A percentile compares a stretch with the other conserved stretches of the same genome.
Conservation (phyloP, 2,888 invertebrate species). For the Rhopalosiphum nymphaeae region DNA sequence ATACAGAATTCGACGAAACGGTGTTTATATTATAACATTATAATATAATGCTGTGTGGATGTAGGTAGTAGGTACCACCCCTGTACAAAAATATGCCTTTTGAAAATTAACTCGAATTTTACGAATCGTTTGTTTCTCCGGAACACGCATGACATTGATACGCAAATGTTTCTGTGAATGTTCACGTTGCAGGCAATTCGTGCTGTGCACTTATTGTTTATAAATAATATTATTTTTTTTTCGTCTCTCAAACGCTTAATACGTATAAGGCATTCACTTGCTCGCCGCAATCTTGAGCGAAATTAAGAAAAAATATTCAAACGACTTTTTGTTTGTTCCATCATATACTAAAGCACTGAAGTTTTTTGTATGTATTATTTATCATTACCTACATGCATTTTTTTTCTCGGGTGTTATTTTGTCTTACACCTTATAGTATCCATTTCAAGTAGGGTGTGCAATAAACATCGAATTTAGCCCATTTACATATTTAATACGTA, state of each 20-base stretch:
- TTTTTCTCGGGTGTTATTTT: neutral
- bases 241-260: neutral
- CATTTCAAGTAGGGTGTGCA: neutral
- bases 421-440: neutral
- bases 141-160: neutral
- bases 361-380: neutral
- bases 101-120: neutral
- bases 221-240: neutral
- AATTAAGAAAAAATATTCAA: neutral
- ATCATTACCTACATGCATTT: neutral
- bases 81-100: neutral
- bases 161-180: neutral
- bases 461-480: neutral
- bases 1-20: neutral
- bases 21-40: neutral
- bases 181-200: neutral
- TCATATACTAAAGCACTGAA: neutral
- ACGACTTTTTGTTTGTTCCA: neutral
- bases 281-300: neutral
- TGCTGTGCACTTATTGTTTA: neutral
- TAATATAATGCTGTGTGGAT: neutral
- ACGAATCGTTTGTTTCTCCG: neutral
- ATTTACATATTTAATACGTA: conserved; percentile 33
- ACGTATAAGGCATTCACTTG: neutral
- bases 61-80: neutral